Evolutionary conservation across 2,888 invertebrate genomes (phyloP), one percentile per base, ranked within the genome.

Genomic region (Chrysolina haemoptera): DNA sequence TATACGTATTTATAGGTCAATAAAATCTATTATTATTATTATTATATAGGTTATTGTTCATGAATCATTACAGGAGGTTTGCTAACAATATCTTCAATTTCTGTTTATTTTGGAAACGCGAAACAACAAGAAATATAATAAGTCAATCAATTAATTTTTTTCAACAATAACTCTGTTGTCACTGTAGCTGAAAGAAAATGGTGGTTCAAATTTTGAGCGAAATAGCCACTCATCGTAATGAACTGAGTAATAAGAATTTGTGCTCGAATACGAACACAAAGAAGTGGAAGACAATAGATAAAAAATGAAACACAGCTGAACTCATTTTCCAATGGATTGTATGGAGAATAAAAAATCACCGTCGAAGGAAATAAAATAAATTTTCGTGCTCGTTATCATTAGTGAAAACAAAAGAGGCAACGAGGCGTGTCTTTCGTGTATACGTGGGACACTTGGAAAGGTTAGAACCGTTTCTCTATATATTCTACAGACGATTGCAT

Each of bases 361-460:
- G 5, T 6, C 2, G 14, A 14, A 12, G 14, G 43, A 43, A 12
- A 43, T 43, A 5, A 43, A 43, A 43, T 43, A 14, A 43, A 14
- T 50, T 50, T 18, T 5, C 50, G 50, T 50, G 50, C 50, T 50
- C 50, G 50, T 50, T 18, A 50, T 16, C 50, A 50, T 50, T 50
- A 50, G 16, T 18, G 18, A 1, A 50, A n/a, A 50, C 50, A 50
- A 50, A 16, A 50, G 46, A 46, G 46, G 50, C 50, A 50, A 50
- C 18, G n/a, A n/a, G 50, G 50, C 50, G 18, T 50, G 46, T 50
- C 18, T 18, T 50, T 18, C 50, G 50, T 18, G 50, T 16, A 16
- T 16, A 50, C 18, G 18, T 46, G 50, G 18, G 18, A 9, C n/a
- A 50, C n/a, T 18, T 50, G n/a, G 18, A 43, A 14, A 43, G 43